phyloP scores from a whole-genome alignment of 2,113 vertebrate species.

The Ceyx margarethae region DNA sequence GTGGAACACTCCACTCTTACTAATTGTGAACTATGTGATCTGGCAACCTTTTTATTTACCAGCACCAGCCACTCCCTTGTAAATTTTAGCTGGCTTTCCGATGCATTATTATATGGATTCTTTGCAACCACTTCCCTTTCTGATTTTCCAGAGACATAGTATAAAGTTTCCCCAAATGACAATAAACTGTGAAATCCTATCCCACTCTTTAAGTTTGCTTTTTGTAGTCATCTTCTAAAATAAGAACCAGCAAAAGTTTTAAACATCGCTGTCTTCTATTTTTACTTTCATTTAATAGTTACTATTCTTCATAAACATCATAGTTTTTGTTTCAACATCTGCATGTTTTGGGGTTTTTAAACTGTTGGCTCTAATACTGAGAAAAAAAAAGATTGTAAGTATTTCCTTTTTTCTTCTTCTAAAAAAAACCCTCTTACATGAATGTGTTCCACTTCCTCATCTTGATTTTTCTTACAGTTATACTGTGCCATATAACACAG shows the following conservation, averaged over 20 bases:
- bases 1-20: conserved; percentile 64
- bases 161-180: conserved; percentile 81
- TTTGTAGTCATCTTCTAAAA: conserved; percentile 82
- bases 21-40: conserved; percentile 69
- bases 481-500: conserved; percentile 10
- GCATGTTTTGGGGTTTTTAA: not conserved
- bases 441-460: conserved; percentile 21
- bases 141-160: conserved; percentile 83
- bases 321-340: conserved; percentile 46
- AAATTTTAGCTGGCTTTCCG: conserved; percentile 80
- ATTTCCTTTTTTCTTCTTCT: conserved; percentile 38
- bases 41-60: conserved; percentile 76
- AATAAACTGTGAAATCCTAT: conserved; percentile 81
- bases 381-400: conserved; percentile 34
- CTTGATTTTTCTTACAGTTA: conserved; percentile 1
- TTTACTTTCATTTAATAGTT: conserved; percentile 71
- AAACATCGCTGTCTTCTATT: conserved; percentile 68
- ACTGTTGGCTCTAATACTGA: conserved; percentile 31
- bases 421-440: not conserved
- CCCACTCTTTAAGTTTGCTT: conserved; percentile 71
- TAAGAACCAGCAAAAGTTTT: conserved; percentile 65
- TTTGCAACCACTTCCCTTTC: conserved; percentile 84
- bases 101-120: conserved; percentile 83
- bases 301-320: conserved; percentile 57
- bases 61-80: conserved; percentile 76